Percentiles rank a stretch among this genome's conserved stretches.
Evolutionary conservation across 2,888 invertebrate genomes (phyloP).

Genomic region (Timandra comae): DNA sequence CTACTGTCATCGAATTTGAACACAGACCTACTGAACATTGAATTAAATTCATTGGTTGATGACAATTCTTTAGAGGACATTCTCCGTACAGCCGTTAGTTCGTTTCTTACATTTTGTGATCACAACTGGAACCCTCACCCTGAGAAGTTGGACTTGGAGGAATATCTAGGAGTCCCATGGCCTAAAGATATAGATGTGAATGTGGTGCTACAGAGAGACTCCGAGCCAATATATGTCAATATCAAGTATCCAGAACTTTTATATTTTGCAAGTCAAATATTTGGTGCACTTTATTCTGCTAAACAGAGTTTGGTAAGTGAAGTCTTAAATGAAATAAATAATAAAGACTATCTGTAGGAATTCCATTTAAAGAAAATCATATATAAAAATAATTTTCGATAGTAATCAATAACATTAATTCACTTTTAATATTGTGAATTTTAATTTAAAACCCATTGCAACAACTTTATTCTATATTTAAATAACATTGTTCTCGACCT

Average conservation of each 20-base stretch:
- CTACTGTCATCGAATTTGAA: constrained; percentile 44
- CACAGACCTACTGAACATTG: constrained; percentile 29
- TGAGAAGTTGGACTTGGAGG: constrained; percentile 48
- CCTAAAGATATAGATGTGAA: constrained; percentile 58
- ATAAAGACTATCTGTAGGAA: too few species aligned
- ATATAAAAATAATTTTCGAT: too few species aligned
- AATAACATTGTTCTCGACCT: too few species aligned
- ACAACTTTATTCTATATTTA: too few species aligned
- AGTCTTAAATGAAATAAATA: too few species aligned
- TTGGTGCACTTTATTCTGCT: constrained; percentile 41
- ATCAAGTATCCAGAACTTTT: constrained; percentile 75
- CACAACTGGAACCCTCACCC: constrained; percentile 89
- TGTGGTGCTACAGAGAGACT: constrained; percentile 71
- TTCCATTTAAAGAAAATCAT: too few species aligned
- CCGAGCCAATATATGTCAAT: constrained; percentile 82
- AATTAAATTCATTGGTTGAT: constrained; percentile 35
- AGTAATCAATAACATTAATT: too few species aligned
- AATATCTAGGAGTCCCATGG: constrained; percentile 57
- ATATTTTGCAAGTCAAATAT: constrained; percentile 57
- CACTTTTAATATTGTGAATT: too few species aligned
- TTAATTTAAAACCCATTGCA: too few species aligned
- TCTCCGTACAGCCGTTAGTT: constrained; percentile 78
- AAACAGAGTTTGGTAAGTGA: constrained; percentile 60
- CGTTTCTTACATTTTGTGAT: constrained; percentile 85
- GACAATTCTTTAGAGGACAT: constrained; percentile 46